Base-by-base conservation (phyloP, 2,797 vertebrate species). In the Pseudochirops corinnae region DNA sequence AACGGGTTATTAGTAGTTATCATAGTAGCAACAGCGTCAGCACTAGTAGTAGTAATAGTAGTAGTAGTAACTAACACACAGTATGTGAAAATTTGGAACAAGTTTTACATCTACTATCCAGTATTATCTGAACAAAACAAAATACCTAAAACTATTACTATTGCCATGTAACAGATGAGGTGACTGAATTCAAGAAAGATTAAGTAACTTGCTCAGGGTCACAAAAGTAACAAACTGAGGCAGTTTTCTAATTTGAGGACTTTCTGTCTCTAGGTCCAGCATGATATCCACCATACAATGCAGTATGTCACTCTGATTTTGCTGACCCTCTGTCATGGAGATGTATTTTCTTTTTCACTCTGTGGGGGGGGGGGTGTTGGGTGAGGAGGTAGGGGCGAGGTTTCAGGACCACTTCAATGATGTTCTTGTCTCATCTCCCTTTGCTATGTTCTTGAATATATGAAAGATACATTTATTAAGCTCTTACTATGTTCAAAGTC, bases 301-400 rank as follows among this genome's bases (percentile, higher is more conserved):
- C 62, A 29, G 31, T 16, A 31, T 14, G 5, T n/a, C 31, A n/a
- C 62, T n/a, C 1, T 67, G 33, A 67, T 5, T n/a, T 26, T 67
- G 33, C 62, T 67, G 62, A 67, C 5, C 3, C 60, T 67, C 33
- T n/a, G 14, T 67, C 5, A 24, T 58, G 31, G 39, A 82, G 39
- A 24, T 46, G 21, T 26, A 24, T 10, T 82, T 46, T 82, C 7
- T 82, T 82, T 24, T 82, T 11, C n/a, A n/a, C 0, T 39, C 0
- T 74, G n/a, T 67, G 31, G 5, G 4, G 33, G 0, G 16, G 18
- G 33, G 31, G 14, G 11, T 62, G 3, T 67, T 67, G 33, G 21
- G 13, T 74, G n/a, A 14, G 31, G 14, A 3, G 33, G 2, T 62
- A 0, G 18, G 16, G 5, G n/a, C 1, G 10, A 6, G n/a, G 4